phyloP scores from a whole-genome alignment of 1,140 invertebrate species.

The Aphis gossypii region DNA sequence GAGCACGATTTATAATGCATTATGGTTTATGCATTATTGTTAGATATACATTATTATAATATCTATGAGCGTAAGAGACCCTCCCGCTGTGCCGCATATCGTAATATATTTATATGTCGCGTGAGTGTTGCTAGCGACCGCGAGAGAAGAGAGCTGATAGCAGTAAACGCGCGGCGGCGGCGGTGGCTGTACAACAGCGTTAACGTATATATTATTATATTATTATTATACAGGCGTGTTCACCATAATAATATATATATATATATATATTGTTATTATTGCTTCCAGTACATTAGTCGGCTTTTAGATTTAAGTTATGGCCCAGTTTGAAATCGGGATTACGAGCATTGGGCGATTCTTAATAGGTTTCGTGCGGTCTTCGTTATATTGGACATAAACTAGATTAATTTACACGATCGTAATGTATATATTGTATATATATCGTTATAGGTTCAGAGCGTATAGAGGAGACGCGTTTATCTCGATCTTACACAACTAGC shows the following conservation, averaged over 20 bases:
- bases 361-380: not conserved
- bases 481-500: constrained; percentile 10
- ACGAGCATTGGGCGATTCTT: not conserved
- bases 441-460: not conserved
- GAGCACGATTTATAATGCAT: constrained; percentile 22
- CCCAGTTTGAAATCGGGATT: constrained; percentile 39
- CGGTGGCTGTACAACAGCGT: not conserved
- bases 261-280: not conserved
- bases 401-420: constrained; percentile 17
- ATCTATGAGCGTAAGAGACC: not conserved
- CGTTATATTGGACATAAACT: constrained; percentile 1
- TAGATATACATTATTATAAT: not conserved
- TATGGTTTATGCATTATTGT: not conserved
- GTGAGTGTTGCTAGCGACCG: not conserved
- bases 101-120: not conserved
- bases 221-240: not conserved
- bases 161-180: not conserved
- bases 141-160: not conserved
- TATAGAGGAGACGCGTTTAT: not conserved
- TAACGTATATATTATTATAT: not conserved
- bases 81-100: not conserved
- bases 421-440: not conserved
- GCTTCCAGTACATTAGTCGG: constrained; percentile 3
- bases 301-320: constrained; percentile 39
- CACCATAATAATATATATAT: not conserved